phyloP scores from a whole-genome alignment of 2,113 vertebrate species.

The Sisor rabdophorus region DNA sequence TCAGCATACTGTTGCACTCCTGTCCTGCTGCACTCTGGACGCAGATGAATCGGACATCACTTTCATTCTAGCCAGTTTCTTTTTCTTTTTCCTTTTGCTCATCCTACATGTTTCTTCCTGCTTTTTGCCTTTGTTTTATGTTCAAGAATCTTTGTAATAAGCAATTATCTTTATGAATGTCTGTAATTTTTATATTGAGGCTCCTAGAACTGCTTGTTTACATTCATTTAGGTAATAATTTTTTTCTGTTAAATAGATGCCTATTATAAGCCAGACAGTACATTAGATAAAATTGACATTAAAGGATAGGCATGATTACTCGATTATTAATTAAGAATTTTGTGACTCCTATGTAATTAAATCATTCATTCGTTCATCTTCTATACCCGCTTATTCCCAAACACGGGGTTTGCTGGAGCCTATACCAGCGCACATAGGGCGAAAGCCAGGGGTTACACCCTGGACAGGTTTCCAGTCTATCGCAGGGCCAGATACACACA shows the following conservation, averaged over 20 bases:
- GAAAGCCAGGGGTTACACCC: too few relatives aligned
- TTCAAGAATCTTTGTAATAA: constrained; percentile 19
- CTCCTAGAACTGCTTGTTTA: neutral
- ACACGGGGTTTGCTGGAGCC: too few relatives aligned
- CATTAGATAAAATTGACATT: too few relatives aligned
- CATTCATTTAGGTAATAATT: neutral
- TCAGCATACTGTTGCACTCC: constrained; percentile 93
- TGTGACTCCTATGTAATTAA: too few relatives aligned
- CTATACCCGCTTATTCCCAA: too few relatives aligned
- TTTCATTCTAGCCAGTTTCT: constrained; percentile 9
- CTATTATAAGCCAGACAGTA: neutral
- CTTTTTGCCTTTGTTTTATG: constrained; percentile 26
- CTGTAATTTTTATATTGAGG: constrained; percentile 3
- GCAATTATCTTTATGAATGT: constrained; percentile 1
- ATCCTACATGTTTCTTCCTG: constrained; percentile 6
- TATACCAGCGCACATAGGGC: too few relatives aligned
- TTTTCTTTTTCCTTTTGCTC: constrained; percentile 33
- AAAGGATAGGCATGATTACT: too few relatives aligned
- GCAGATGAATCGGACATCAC: constrained; percentile 63
- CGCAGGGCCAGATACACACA: too few relatives aligned
- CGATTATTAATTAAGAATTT: too few relatives aligned
- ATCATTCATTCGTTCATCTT: too few relatives aligned
- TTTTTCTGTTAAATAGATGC: neutral
- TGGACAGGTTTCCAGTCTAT: too few relatives aligned
- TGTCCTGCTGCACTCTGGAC: constrained; percentile 80